phyloP scores from a whole-genome alignment of 2,113 vertebrate species.

The Corythoichthys haematopterus region DNA sequence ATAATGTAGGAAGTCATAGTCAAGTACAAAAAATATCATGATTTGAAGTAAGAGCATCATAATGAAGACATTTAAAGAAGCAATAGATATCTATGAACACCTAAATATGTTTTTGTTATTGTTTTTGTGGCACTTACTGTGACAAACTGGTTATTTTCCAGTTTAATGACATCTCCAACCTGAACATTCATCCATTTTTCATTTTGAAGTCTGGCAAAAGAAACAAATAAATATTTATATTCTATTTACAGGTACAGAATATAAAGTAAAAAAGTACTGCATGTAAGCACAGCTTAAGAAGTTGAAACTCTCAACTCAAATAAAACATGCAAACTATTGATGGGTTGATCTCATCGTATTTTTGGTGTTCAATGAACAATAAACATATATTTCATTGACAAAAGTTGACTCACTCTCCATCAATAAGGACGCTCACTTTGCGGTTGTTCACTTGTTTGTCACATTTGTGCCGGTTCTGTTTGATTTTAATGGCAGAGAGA shows the following conservation, averaged over 20 bases:
- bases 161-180: conserved; percentile 90
- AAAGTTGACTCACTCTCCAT: conserved; percentile 79
- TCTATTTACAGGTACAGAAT: no score
- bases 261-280: neutral
- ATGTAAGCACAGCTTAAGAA: neutral
- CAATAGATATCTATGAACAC: neutral
- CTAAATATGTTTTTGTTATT: neutral
- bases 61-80: neutral
- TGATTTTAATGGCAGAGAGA: neutral
- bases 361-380: neutral
- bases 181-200: conserved; percentile 93
- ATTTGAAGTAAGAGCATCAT: neutral
- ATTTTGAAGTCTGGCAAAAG: conserved; percentile 72
- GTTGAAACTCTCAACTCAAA: neutral
- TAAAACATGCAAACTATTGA: neutral
- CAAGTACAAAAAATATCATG: neutral
- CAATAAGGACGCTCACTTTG: conserved; percentile 76
- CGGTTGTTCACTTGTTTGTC: conserved; percentile 92
- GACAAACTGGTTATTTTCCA: conserved; percentile 88
- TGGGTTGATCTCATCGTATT: neutral
- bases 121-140: conserved; percentile 72
- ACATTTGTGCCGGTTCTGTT: conserved; percentile 85
- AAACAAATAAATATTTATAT: neutral
- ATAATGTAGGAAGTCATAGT: neutral
- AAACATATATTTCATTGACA: neutral